Base-by-base conservation (phyloP, 1,140 invertebrate species). In the Zophobas morio region DNA sequence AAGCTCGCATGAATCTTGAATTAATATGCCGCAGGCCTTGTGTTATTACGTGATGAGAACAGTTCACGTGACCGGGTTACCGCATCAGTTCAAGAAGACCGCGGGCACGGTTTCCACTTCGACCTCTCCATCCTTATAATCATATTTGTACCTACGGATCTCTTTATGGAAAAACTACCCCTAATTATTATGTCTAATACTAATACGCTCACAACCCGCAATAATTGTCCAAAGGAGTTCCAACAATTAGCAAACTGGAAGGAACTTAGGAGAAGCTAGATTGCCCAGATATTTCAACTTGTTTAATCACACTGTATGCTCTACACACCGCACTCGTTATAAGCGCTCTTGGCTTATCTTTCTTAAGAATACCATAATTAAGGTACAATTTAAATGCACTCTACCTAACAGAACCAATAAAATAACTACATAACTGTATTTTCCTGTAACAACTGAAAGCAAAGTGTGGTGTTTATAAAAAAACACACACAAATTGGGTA, bases 41-140 rank as follows among this genome's bases (percentile, higher is more conserved):
- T 77, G 70, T 77, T 77, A 77, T 77, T 73, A 77, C 76, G 76
- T 77, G 76, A 77, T 77, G 76, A 77, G 76, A 77, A 71, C 49
- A 56, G 47, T 20, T 73, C 70, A 72, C 76, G 76, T 77, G 76
- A 77, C 76, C 56, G 54, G 76, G 35, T 77, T 77, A 73, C 54
- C 37, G 60, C 47, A 70, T 70, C 60, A 54, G 47, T 42, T 66
- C 74, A 76, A 70, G 57, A 76, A 70, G 46, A 56, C 53, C 53
- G 57, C 53, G 71, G 71, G 71, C 71, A 74, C 51, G 51, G 71
- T 33, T 57, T 74, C 71, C 71, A 74, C 35, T 66, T 66, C 60
- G 60, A 66, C 60, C 60, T 66, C 60, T 66, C 20, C 60, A 42
- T 35, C 39, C 51, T 35, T 39, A 57, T 74, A 74, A 74, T 74